A percentile compares a stretch with the other conserved stretches of the same genome.
Conservation (phyloP, 2,113 vertebrate species). For the Monarcha castaneiventris region DNA sequence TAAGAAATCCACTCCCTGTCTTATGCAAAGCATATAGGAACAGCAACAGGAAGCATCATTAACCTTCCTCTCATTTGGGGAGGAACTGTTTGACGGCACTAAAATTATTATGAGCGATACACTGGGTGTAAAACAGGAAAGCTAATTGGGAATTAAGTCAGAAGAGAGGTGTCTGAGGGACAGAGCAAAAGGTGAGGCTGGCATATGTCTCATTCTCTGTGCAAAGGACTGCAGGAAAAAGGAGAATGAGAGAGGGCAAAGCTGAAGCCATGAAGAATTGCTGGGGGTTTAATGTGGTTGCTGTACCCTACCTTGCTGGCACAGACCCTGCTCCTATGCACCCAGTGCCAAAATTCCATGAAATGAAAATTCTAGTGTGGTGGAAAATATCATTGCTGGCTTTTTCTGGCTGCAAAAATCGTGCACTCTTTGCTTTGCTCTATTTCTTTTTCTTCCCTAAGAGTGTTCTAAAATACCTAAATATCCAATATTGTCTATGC, state of each 20-base stretch:
- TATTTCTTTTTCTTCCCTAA: background rate
- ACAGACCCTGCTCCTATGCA: background rate
- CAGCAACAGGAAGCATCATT: background rate
- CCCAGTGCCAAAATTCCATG: background rate
- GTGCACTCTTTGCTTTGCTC: background rate
- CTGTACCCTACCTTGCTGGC: background rate
- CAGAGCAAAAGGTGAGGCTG: background rate
- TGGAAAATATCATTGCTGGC: background rate
- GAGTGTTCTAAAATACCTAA: background rate
- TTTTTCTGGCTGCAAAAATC: background rate
- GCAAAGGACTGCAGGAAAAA: background rate
- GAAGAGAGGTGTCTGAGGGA: background rate
- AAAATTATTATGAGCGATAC: background rate
- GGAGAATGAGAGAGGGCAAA: background rate
- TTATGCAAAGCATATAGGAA: background rate
- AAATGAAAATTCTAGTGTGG: background rate
- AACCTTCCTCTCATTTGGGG: background rate
- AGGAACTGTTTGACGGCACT: background rate
- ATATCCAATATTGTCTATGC: background rate
- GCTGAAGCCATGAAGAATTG: background rate
- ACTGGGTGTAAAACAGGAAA: background rate
- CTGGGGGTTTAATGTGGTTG: background rate
- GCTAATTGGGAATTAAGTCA: background rate
- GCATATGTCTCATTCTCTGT: background rate
- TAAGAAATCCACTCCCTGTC: background rate